phyloP scores from a whole-genome alignment of 2,888 invertebrate species.

The Rhamnusium bicolor region DNA sequence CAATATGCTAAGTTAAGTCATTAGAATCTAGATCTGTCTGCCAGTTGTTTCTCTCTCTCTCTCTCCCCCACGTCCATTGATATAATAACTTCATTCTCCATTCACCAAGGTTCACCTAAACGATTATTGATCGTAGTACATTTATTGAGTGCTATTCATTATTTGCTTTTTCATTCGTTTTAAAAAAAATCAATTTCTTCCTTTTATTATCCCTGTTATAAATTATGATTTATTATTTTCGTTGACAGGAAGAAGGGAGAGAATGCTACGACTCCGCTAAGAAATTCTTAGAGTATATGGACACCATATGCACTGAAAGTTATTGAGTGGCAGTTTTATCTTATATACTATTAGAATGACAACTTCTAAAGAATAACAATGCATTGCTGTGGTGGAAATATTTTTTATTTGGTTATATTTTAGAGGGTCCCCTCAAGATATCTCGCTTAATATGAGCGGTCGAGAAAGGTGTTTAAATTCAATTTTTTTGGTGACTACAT shows the following conservation, averaged over 20 bases:
- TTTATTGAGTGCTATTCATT: constrained; percentile 29
- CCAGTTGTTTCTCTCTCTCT: no score
- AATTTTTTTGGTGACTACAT: no score
- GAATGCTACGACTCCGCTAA: background rate
- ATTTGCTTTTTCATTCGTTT: constrained; percentile 9
- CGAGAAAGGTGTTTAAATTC: no score
- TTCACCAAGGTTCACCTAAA: constrained; percentile 26
- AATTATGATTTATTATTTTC: constrained; percentile 26
- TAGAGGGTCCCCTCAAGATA: no score
- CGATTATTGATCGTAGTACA: constrained; percentile 27
- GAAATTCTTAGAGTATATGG: background rate
- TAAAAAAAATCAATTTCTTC: constrained; percentile 21
- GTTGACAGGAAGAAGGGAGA: background rate
- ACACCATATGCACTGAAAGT: background rate
- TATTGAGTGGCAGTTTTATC: background rate
- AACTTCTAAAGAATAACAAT: background rate
- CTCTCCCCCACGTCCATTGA: constrained; percentile 30
- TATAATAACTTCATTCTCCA: no score
- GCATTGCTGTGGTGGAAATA: background rate
- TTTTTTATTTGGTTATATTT: background rate
- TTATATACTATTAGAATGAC: background rate
- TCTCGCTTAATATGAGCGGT: no score
- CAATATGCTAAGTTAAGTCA: constrained; percentile 46
- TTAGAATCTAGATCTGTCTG: constrained; percentile 43
- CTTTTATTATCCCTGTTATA: constrained; percentile 15